A percentile compares a stretch with the other conserved stretches of the same genome.
Evolutionary conservation across 2,797 vertebrate genomes (phyloP).

Genomic region (Pseudochirops cupreus): DNA sequence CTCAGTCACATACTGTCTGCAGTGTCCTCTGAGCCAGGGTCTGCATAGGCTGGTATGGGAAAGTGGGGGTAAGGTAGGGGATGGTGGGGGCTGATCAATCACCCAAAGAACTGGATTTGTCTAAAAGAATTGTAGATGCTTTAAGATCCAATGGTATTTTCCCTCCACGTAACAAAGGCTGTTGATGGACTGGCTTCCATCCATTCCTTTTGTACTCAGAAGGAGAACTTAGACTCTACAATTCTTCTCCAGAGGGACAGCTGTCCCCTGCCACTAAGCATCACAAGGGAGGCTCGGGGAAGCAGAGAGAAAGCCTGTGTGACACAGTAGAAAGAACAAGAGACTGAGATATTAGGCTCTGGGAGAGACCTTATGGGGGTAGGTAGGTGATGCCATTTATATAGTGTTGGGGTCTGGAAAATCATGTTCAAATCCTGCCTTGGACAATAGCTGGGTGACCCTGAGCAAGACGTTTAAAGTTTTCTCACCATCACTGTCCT

Average conservation of each 20-base stretch:
- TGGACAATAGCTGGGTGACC: not conserved
- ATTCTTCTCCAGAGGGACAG: not conserved
- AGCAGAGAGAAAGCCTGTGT: not conserved
- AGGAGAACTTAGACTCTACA: not conserved
- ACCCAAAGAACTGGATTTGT: not conserved
- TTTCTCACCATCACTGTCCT: not conserved
- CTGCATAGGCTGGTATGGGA: no score
- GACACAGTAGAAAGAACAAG: not conserved
- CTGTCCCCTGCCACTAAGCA: not conserved
- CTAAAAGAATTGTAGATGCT: not conserved
- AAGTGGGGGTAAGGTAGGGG: not conserved
- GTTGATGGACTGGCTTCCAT: not conserved
- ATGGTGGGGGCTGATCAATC: not conserved
- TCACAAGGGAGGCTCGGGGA: not conserved
- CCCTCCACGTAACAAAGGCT: not conserved
- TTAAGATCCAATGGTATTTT: not conserved
- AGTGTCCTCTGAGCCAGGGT: not conserved
- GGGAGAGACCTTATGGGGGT: not conserved
- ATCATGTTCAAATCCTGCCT: not conserved
- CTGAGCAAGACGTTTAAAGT: not conserved
- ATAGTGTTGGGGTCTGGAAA: not conserved
- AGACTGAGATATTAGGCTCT: not conserved
- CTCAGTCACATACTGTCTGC: not conserved
- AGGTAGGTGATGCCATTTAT: not conserved
- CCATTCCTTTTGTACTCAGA: constrained; percentile 1